These are phyloP conservation scores for Pyrochroa serraticornis DNA, from an alignment of 2,888 invertebrate genomes.

Conservation along the genomic window DNA sequence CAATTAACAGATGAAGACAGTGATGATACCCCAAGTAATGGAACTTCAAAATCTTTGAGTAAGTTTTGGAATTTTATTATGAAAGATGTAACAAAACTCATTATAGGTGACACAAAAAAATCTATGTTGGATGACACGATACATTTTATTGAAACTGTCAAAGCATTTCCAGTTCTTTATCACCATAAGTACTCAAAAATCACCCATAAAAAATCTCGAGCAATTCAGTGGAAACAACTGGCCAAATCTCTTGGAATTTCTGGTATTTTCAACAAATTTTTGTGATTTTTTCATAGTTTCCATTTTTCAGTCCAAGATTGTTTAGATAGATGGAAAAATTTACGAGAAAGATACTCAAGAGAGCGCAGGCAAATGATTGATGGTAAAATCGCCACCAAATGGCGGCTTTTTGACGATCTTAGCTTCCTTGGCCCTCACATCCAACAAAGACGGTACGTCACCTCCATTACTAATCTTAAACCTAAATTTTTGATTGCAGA, in stretches of 20 bases:
- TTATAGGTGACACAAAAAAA: background rate
- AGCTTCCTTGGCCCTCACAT: constrained; percentile 36
- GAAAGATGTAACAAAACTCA: background rate
- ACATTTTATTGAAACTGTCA: constrained; percentile 17
- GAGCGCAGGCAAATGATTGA: constrained; percentile 49
- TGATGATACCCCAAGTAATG: constrained; percentile 2
- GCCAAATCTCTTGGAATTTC: constrained; percentile 38
- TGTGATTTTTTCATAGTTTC: background rate
- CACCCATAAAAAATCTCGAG: constrained; percentile 52
- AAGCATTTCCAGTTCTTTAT: constrained; percentile 40
- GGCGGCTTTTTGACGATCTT: constrained; percentile 36
- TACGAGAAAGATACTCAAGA: constrained; percentile 56
- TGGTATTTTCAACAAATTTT: constrained; percentile 24
- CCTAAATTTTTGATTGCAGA: constrained; percentile 3
- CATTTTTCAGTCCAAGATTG: constrained; percentile 33
- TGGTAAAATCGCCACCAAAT: constrained; percentile 28
- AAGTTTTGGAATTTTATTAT: background rate
- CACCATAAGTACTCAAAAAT: constrained; percentile 53
- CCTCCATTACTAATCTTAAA: constrained; percentile 4
- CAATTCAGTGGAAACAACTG: constrained; percentile 53
- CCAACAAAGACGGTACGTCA: constrained; percentile 31
- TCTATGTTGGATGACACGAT: constrained; percentile 7
- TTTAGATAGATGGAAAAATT: constrained; percentile 50
- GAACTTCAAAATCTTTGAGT: constrained; percentile 6
- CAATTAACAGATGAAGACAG: background rate